Base-by-base conservation (phyloP, 2,797 vertebrate genomes). In the Anguilla megastoma region DNA sequence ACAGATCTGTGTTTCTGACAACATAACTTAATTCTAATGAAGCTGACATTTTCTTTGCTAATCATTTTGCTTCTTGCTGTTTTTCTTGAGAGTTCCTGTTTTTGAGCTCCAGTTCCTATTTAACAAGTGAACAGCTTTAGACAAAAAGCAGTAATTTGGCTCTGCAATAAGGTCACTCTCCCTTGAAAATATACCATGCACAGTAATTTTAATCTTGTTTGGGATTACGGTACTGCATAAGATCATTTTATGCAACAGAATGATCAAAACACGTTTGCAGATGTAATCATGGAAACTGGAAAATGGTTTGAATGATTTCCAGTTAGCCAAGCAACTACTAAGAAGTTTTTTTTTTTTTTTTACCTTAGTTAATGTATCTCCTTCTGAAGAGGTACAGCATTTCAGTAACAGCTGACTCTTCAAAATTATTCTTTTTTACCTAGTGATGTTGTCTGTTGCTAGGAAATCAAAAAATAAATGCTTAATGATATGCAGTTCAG, bases 281-380 rank as follows among this genome's bases (percentile, higher is more conserved):
- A 69, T n/a, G 63, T 69, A 69, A 69, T 27, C 63, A 69, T 69
- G 69, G 69, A 33, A 74, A 33, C 69, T 71, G 66, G 18, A 69
- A 69, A 69, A 69, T n/a, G 27, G 8, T 27, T 27, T 7, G 66
- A 71, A 71, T 71, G 66, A 24, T 27, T 30, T 71, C 27, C 66
- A 69, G 58, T 63, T 4, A 24, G 16, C 58, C 58, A 45, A 45
- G 41, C 41, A 45, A 63, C 4, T 63, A 63, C 2, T 71, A n/a
- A 30, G 41, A 45, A 45, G 41, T 45, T 45, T 52, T 52, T 52
- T 8, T 12, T 52, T 12, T 52, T 52, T 52, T 52, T 74, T 33
- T 14, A 14, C 69, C 69, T 74, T 33, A 71, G n/a, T n/a, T n/a
- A 36, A 30, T 14, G 30, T 2, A 30, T 74, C 27, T 33, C 10